These are phyloP conservation scores for Plagiodera versicolora DNA, from an alignment of 2,888 invertebrate genomes.

Conservation along the genomic window DNA sequence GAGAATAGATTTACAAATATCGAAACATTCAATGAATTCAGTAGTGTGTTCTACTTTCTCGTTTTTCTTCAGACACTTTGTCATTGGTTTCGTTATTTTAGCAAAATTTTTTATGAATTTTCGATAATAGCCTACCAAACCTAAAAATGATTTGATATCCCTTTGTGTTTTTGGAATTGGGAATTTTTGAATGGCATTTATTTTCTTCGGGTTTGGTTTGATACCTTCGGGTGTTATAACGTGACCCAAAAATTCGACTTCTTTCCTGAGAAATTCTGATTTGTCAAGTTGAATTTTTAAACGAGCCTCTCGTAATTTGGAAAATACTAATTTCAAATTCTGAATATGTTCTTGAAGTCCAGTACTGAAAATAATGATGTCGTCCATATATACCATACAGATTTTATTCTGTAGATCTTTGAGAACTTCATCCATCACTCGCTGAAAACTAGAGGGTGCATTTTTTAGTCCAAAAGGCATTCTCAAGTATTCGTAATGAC, in stretches of 20 bases:
- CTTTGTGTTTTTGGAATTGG: slow-evolving; percentile 29
- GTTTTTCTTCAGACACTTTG: slow-evolving; percentile 26
- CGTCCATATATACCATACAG: slow-evolving; percentile 14
- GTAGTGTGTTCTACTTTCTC: slow-evolving; percentile 21
- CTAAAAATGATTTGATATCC: slow-evolving; percentile 32
- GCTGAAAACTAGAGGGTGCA: slow-evolving; percentile 21
- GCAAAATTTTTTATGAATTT: slow-evolving; percentile 30
- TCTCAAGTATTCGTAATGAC: slow-evolving; percentile 12
- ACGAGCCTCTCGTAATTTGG: slow-evolving; percentile 7
- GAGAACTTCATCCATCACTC: slow-evolving; percentile 22
- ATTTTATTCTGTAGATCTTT: slow-evolving; percentile 12
- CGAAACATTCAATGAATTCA: slow-evolving; percentile 6
- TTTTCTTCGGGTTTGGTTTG: slow-evolving; percentile 32
- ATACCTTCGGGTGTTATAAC: slow-evolving; percentile 22
- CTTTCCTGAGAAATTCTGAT: slow-evolving; percentile 25
- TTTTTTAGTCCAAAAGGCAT: slow-evolving; percentile 26
- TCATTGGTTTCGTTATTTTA: slow-evolving; percentile 31
- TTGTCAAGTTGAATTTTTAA: slow-evolving; percentile 30
- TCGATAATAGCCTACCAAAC: slow-evolving; percentile 29
- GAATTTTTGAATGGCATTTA: slow-evolving; percentile 27
- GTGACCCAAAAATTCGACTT: slow-evolving; percentile 27
- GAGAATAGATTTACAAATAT: slow-evolving; percentile 12
- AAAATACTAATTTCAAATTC: slow-evolving; percentile 7
- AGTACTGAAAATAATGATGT: slow-evolving; percentile 14
- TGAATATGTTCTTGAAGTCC: slow-evolving; percentile 41